Percentiles rank a stretch among this genome's conserved stretches.
Conservation (phyloP, 30 jellyfish, hydroid and myxozoan species). For the Phacellophora camtschatica region DNA sequence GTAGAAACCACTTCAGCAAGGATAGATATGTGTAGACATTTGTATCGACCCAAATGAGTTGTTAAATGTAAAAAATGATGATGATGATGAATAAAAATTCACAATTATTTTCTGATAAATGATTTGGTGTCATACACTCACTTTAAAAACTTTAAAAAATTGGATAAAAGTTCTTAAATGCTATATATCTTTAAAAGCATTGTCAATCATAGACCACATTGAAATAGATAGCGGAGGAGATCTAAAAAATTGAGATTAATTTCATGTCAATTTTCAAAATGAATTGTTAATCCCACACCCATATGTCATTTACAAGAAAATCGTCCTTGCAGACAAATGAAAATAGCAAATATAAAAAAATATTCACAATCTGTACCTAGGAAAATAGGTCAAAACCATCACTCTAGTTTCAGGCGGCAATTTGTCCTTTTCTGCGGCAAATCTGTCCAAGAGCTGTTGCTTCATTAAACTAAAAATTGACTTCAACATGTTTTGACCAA, state of each 20-base stretch:
- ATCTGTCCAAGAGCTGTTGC: conserved; percentile 91
- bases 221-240: no score
- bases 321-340: no score
- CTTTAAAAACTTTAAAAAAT: not conserved
- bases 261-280: no score
- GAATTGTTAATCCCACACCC: no score
- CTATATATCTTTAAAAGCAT: not conserved
- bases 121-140: no score
- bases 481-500: conserved; percentile 89
- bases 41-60: not conserved
- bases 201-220: not conserved
- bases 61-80: not conserved
- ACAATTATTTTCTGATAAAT: no score
- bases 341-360: no score
- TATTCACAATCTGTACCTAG: conserved; percentile 68
- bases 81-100: not conserved
- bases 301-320: no score
- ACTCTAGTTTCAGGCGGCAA: conserved; percentile 94
- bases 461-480: conserved; percentile 91
- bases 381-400: conserved; percentile 84
- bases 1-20: not conserved
- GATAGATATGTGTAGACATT: not conserved
- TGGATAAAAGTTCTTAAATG: not conserved
- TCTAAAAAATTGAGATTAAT: no score
- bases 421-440: conserved; percentile 93